phyloP scores from a whole-genome alignment of 2,797 vertebrate genomes.

The Sebastiscus tertius region DNA sequence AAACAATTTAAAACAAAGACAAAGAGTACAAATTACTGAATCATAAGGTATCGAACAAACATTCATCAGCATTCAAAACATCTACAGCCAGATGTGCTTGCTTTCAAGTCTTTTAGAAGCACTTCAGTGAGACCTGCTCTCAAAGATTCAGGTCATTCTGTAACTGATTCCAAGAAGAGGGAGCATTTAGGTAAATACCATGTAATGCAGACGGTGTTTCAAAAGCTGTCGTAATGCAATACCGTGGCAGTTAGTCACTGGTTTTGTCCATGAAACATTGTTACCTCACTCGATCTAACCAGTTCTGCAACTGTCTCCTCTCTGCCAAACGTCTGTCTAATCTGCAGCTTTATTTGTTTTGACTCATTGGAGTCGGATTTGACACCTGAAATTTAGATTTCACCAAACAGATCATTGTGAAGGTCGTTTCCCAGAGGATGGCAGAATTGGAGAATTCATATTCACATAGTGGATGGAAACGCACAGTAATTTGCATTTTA shows the following conservation, averaged over 20 bases:
- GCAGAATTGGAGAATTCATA: neutral
- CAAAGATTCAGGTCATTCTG: no score
- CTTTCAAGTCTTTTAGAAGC: no score
- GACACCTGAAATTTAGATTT: neutral
- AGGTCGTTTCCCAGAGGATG: neutral
- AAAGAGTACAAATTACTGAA: no score
- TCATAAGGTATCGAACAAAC: no score
- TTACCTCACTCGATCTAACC: slow-evolving; percentile 40
- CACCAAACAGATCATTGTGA: neutral
- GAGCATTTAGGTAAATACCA: neutral
- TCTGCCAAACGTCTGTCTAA: slow-evolving; percentile 11
- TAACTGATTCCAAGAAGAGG: no score
- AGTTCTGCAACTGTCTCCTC: slow-evolving; percentile 49
- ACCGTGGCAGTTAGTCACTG: slow-evolving; percentile 34
- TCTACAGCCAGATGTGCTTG: no score
- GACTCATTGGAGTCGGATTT: neutral
- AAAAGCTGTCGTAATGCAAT: slow-evolving; percentile 3
- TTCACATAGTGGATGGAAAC: neutral
- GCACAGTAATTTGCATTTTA: neutral
- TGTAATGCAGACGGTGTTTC: neutral
- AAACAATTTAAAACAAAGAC: no score
- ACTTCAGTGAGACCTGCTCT: no score
- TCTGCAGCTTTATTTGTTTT: neutral
- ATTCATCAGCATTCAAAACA: no score
- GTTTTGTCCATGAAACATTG: neutral